phyloP scores from a whole-genome alignment of 1,140 invertebrate species.

The Drosophila tropicalis region DNA sequence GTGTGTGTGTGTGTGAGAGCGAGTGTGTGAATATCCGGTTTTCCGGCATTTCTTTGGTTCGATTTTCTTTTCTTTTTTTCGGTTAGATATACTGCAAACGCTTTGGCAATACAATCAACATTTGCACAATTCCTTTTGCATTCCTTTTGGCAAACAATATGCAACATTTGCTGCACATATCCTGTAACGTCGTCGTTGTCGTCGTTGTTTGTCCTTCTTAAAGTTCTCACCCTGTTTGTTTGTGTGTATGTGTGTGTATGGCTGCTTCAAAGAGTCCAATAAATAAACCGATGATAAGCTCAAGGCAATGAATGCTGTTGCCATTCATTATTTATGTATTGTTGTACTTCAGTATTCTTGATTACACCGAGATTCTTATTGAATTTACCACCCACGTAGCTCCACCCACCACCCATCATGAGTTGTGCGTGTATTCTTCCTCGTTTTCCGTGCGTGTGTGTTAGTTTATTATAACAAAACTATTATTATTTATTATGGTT shows the following conservation, averaged over 20 bases:
- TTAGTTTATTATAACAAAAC: slow-evolving; percentile 39
- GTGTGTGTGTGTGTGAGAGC: slow-evolving; percentile 37
- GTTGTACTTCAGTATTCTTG: slow-evolving; percentile 60
- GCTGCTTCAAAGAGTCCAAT: slow-evolving; percentile 44
- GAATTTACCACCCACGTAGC: slow-evolving; percentile 34
- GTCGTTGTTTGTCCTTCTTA: background rate
- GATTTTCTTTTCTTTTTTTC: slow-evolving; percentile 45
- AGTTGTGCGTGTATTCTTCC: background rate
- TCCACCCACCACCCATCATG: too few species aligned
- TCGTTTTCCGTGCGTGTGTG: slow-evolving; percentile 32
- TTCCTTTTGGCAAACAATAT: slow-evolving; percentile 58
- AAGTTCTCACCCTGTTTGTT: slow-evolving; percentile 2
- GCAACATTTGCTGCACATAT: slow-evolving; percentile 63
- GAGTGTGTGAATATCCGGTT: slow-evolving; percentile 68
- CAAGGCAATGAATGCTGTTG: slow-evolving; percentile 53
- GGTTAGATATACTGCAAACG: slow-evolving; percentile 46
- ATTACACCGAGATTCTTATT: slow-evolving; percentile 68
- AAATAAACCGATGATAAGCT: slow-evolving; percentile 76
- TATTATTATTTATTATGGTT: slow-evolving; percentile 43
- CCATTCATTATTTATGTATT: slow-evolving; percentile 79
- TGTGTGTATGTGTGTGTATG: background rate
- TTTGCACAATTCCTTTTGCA: slow-evolving; percentile 75
- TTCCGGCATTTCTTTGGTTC: slow-evolving; percentile 43
- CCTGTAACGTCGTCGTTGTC: slow-evolving; percentile 37
- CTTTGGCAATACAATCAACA: slow-evolving; percentile 72